These are phyloP conservation scores for Spinibarbus caldwelli DNA, from an alignment of 2,797 vertebrate species.

Conservation along the genomic window DNA sequence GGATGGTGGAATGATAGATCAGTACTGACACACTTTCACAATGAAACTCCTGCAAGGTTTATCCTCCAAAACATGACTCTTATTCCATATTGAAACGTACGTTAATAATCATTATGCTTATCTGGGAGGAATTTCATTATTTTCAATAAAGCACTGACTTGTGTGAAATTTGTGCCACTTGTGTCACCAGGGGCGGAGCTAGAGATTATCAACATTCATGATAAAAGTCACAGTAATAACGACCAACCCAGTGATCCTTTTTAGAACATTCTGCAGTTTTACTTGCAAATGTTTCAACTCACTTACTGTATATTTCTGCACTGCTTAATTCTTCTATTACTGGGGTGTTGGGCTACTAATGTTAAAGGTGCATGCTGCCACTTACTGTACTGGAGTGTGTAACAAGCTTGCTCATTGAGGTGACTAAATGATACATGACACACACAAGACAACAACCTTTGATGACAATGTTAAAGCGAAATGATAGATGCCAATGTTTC, in stretches of 20 bases:
- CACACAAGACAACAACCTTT: neutral
- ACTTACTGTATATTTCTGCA: too few species aligned
- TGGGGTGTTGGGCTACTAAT: too few species aligned
- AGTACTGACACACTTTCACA: neutral
- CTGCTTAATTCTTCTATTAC: too few species aligned
- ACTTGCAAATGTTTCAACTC: neutral
- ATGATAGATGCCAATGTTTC: neutral
- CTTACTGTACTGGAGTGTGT: too few species aligned
- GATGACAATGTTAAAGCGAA: neutral
- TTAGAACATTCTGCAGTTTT: neutral
- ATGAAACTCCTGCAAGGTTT: neutral
- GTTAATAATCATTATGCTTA: neutral
- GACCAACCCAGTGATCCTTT: neutral
- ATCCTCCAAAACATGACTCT: neutral
- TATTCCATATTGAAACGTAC: neutral
- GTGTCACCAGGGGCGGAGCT: neutral
- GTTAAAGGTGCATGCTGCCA: too few species aligned
- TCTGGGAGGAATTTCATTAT: neutral
- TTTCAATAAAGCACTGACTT: neutral
- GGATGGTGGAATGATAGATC: conserved; percentile 59
- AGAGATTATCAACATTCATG: neutral
- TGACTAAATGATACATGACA: neutral
- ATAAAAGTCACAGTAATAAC: neutral
- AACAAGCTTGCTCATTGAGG: neutral
- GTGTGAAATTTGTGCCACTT: neutral